Percentiles rank a stretch among this genome's conserved stretches.
Evolutionary conservation across 2,797 vertebrate genomes (phyloP).

Genomic region (Mus spretus): DNA sequence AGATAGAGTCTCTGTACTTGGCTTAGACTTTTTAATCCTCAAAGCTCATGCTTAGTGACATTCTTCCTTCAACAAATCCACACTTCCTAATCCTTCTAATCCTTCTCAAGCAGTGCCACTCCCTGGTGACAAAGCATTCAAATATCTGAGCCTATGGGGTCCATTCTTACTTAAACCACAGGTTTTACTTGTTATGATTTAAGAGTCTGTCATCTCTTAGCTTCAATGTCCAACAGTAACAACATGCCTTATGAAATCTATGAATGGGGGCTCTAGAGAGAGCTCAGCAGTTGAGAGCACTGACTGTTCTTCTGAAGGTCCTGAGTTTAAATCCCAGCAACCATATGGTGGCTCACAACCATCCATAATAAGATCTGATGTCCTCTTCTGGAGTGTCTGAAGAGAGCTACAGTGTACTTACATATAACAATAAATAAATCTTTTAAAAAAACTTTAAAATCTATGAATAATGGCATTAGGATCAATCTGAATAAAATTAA

Average conservation of each 20-base stretch:
- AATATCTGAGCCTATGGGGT: not conserved
- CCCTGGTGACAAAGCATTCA: not conserved
- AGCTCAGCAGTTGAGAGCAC: no score
- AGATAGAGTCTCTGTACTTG: not conserved
- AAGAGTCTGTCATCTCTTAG: not conserved
- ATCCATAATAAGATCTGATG: no score
- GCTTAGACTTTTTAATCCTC: not conserved
- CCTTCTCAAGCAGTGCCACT: not conserved
- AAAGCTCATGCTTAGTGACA: not conserved
- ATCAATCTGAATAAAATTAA: not conserved
- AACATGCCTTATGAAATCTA: not conserved
- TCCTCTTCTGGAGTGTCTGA: no score
- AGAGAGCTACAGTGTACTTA: no score
- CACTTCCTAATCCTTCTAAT: not conserved
- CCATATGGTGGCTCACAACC: no score
- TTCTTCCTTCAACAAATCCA: not conserved
- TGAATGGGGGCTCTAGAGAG: not conserved
- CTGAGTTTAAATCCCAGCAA: no score
- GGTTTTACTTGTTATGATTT: not conserved
- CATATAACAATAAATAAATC: no score
- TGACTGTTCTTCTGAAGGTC: no score
- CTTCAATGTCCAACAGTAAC: not conserved
- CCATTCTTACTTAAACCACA: not conserved
- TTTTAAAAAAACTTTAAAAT: no score
- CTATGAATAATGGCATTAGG: constrained; percentile 46